Percentiles rank a stretch among this genome's conserved stretches.
Evolutionary conservation across 2,797 vertebrate species (phyloP).

Genomic region (Natrix natrix): DNA sequence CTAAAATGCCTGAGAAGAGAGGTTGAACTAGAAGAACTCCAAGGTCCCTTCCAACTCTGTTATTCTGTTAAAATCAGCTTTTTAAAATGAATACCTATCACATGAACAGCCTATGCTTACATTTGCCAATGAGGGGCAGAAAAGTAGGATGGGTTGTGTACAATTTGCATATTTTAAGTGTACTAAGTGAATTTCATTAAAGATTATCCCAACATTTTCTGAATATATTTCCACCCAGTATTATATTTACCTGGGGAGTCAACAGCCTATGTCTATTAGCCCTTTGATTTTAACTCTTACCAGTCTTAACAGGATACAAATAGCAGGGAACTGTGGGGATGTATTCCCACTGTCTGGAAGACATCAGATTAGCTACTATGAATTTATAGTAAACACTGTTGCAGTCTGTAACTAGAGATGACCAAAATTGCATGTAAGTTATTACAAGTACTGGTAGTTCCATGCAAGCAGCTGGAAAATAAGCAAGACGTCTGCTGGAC

Average conservation of each 20-base stretch:
- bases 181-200: background rate
- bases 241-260: background rate
- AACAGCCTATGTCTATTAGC: background rate
- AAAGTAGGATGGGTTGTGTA: too few species aligned
- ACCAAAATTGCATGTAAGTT: background rate
- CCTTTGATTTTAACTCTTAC: background rate
- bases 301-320: background rate
- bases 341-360: background rate
- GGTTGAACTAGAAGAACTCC: background rate
- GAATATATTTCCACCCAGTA: background rate
- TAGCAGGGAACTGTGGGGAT: background rate
- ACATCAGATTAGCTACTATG: background rate
- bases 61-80: background rate
- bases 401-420: background rate
- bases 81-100: background rate
- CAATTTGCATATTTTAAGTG: background rate
- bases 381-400: background rate
- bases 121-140: background rate
- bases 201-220: background rate
- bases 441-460: background rate
- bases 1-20: background rate
- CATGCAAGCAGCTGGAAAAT: background rate
- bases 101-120: background rate
- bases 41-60: background rate
- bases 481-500: background rate